A percentile compares a stretch with the other conserved stretches of the same genome.
These are phyloP conservation scores for Zalophus californianus DNA, from an alignment of 2,797 vertebrate species.

Conservation along the genomic window DNA sequence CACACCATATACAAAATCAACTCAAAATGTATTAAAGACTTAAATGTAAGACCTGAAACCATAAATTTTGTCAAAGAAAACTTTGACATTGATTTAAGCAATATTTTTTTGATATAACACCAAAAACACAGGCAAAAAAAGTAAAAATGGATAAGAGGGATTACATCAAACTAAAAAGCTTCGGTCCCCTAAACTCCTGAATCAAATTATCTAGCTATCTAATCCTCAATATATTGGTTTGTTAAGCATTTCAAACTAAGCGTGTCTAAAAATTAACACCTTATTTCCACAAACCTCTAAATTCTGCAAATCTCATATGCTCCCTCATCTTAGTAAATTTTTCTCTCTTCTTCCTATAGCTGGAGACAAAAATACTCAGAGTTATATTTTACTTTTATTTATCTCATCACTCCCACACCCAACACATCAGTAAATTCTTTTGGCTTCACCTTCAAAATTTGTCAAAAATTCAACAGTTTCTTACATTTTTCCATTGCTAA, in stretches of 20 bases:
- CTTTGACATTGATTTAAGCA: background rate
- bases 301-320: background rate
- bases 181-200: background rate
- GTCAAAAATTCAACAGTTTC: background rate
- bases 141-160: background rate
- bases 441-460: background rate
- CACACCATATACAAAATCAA: background rate
- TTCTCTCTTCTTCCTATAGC: background rate
- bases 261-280: background rate
- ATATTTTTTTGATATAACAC: background rate
- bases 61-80: background rate
- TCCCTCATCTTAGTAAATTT: background rate
- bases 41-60: background rate
- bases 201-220: background rate
- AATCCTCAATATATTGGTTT: background rate
- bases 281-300: background rate
- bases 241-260: background rate
- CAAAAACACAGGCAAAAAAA: background rate
- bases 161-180: background rate
- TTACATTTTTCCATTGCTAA: background rate
- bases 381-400: background rate
- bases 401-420: background rate
- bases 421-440: background rate
- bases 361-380: background rate
- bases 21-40: background rate